Evolutionary conservation across 2,113 vertebrate species (phyloP), one percentile per base, ranked within the genome.

Genomic region (Heloderma charlesbogerti): DNA sequence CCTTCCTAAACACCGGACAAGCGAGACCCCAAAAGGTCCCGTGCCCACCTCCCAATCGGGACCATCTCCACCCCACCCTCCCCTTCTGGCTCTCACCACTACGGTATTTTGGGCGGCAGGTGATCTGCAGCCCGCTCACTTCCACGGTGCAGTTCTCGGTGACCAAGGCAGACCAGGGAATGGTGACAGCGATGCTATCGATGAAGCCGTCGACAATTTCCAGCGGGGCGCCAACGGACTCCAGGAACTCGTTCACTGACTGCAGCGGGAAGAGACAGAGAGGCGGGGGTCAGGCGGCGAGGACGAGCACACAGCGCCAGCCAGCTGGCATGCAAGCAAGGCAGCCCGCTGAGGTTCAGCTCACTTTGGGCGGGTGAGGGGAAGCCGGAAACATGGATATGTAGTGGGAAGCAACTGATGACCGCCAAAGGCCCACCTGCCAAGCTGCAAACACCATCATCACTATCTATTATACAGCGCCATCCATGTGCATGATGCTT

Each of bases 131-230:
- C 93, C 98, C 98, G 1, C 98, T 97, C 86, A 99, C 97, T n/a
- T 95, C 97, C 93, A 99, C 96, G 0, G 98, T 99, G 96, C 98
- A 99, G 96, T 99, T 98, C 94, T 99, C 98, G 0, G 98, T 98
- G 92, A 99, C 98, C 40, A 99, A 98, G 1, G 98, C 98, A 5
- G 98, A 98, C 98, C 98, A 99, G 48, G 98, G 98, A 93, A 99
- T 98, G 18, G 98, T 98, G 93, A 99, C 98, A 0, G 96, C 92
- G 54, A 99, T 98, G 94, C 97, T 98, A 94, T 97, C 97, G 86
- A 99, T 98, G 48, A 98, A 99, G 78, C 98, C 98, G 91, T 99
- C 98, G 48, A 98, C 97, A 88, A 99, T 98, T 95, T 99, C 98
- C 95, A 99, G 96, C 0, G 98, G 98, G 5, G 98, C 98, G 2